Conservation (phyloP, 2,113 vertebrate species). For the Picathartes gymnocephalus region DNA sequence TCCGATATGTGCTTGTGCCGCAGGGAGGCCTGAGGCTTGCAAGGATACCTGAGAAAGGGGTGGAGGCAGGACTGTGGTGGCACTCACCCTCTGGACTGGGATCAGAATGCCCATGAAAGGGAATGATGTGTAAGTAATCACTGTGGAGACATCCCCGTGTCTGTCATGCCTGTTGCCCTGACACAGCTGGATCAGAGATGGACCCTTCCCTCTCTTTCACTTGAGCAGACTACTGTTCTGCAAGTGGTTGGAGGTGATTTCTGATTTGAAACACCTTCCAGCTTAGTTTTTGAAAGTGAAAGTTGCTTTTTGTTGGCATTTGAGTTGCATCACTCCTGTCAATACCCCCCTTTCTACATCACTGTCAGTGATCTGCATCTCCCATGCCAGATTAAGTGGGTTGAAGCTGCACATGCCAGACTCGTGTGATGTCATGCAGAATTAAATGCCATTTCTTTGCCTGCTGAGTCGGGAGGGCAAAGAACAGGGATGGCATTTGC, state of each 20-base stretch:
- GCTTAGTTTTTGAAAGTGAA: background rate
- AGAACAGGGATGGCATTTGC: background rate
- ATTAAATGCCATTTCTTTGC: background rate
- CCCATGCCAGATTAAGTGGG: background rate
- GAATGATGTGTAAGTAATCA: background rate
- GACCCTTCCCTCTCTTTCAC: background rate
- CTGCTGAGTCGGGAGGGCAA: background rate
- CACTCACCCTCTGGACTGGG: background rate
- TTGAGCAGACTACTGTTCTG: background rate
- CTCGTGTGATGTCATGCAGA: background rate
- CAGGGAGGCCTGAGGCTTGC: background rate
- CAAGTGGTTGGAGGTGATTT: background rate
- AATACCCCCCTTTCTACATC: background rate
- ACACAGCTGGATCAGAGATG: background rate
- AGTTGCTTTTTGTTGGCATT: background rate
- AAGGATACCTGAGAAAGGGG: background rate
- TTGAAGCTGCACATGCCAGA: background rate
- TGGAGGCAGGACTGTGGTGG: rapidly evolving
- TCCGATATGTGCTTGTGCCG: background rate
- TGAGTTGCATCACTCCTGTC: background rate
- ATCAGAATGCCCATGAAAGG: background rate
- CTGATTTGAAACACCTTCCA: background rate
- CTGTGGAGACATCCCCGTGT: background rate
- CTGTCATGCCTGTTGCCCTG: background rate
- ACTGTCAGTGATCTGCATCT: background rate